Evolutionary conservation across 1,140 invertebrate species (phyloP), one percentile per base, ranked within the genome.

Genomic region (Lerema accius): DNA sequence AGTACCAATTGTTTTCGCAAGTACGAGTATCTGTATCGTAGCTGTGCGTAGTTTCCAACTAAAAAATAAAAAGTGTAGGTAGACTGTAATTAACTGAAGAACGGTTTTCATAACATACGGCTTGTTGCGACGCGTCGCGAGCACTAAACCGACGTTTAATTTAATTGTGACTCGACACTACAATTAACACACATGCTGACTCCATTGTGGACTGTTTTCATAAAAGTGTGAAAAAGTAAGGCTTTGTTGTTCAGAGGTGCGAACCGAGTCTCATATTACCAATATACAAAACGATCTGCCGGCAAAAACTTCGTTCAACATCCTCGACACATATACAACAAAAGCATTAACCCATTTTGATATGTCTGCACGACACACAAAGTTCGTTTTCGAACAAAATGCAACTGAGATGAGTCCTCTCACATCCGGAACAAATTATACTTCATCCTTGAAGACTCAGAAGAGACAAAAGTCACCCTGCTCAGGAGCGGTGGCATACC

Each of bases 261-360:
- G 82, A 89, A 87, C 78, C 78, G 76, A 79, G 80, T 85, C 82
- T 89, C 84, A 76, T 86, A 86, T 90, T 90, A 88, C 87, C 80
- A 78, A 90, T 86, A 88, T 81, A 90, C 84, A 86, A 88, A 88
- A 88, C 78, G 79, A 81, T 80, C 74, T 73, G 60, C 76, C 75
- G 71, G 78, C 73, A 66, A 80, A 79, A 82, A 84, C 75, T 71
- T 60, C 50, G 46, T 45, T 10, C 19, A 46, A 60, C 32, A n/a
- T n/a, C 17, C 15, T 39, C 45, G 50, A 23, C 56, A 67, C 56
- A 82, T 63, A 28, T 67, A 58, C 42, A 15, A 1, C 0, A 32
- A 17, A 4, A 19, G 1, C 9, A 11, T 28, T 58, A 5, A 45
- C 10, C 43, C 23, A 60, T 66, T 66, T 55, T 55, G 49, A 23